These are phyloP conservation scores for Apostichopus japonicus DNA, from an alignment of 35 echinoderm and acorn worm species.

Conservation along the genomic window DNA sequence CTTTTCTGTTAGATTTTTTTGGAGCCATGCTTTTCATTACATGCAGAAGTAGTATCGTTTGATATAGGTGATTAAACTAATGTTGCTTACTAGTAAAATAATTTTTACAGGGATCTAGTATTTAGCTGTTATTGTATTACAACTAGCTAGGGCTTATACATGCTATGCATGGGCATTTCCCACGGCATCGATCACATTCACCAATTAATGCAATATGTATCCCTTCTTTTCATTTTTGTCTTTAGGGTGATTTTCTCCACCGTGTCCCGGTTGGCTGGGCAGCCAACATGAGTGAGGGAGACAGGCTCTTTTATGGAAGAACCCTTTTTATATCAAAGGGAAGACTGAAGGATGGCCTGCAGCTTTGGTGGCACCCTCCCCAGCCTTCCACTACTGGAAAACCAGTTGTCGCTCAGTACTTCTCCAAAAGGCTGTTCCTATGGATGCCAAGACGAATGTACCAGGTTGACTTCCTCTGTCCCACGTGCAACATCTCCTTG, in stretches of 20 bases:
- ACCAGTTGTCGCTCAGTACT: background rate
- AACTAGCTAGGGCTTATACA: background rate
- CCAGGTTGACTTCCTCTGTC: background rate
- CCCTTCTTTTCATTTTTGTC: background rate
- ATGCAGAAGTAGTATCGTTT: too few relatives aligned
- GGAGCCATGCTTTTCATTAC: too few relatives aligned
- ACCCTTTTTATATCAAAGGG: background rate
- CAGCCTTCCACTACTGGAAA: background rate
- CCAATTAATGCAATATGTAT: background rate
- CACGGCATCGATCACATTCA: background rate
- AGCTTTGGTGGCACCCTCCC: slow-evolving; percentile 5
- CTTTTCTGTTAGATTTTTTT: too few relatives aligned
- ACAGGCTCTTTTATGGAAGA: background rate
- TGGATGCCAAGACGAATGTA: slow-evolving; percentile 3
- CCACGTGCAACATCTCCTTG: background rate
- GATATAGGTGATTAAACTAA: background rate
- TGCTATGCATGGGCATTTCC: background rate
- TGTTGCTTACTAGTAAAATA: background rate
- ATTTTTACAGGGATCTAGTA: background rate
- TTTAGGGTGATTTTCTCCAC: background rate
- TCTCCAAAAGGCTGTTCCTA: background rate
- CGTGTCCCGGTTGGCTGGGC: background rate
- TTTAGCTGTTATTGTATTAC: background rate
- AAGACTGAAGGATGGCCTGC: background rate
- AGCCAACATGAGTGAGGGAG: background rate